Evolutionary conservation across 1,140 invertebrate genomes (phyloP).

Genomic region (Anagrus nilaparvatae): DNA sequence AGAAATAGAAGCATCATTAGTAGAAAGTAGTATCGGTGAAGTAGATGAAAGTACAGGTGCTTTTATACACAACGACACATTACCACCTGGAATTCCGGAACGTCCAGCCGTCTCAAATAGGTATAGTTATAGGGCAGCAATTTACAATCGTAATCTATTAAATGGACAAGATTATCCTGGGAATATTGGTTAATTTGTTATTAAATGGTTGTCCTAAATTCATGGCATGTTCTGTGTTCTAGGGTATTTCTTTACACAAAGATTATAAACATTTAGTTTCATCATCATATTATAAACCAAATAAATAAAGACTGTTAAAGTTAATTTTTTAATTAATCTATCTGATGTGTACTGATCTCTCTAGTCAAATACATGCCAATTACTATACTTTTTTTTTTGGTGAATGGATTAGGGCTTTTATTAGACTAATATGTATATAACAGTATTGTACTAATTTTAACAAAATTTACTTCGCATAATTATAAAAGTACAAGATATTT

Average conservation of each 20-base stretch:
- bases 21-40: constrained; percentile 66
- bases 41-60: constrained; percentile 54
- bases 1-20: constrained; percentile 51
- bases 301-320: constrained; percentile 13
- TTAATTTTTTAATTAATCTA: constrained; percentile 8
- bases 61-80: constrained; percentile 33
- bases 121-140: constrained; percentile 71
- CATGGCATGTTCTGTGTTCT: constrained; percentile 70
- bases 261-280: constrained; percentile 11
- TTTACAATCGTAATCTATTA: constrained; percentile 53
- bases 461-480: too few relatives aligned
- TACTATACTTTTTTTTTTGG: constrained; percentile 21
- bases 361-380: constrained; percentile 19
- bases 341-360: constrained; percentile 18
- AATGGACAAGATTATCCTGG: constrained; percentile 45
- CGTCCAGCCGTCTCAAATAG: constrained; percentile 58
- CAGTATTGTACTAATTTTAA: constrained; percentile 21
- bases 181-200: constrained; percentile 67
- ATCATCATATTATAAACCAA: too few relatives aligned
- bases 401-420: constrained; percentile 30
- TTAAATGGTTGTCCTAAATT: constrained; percentile 66
- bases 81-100: constrained; percentile 42
- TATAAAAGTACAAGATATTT: too few relatives aligned
- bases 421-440: constrained; percentile 29
- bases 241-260: constrained; percentile 28